phyloP scores from a whole-genome alignment of 2,888 invertebrate species.

The Cynaeus angustus region DNA sequence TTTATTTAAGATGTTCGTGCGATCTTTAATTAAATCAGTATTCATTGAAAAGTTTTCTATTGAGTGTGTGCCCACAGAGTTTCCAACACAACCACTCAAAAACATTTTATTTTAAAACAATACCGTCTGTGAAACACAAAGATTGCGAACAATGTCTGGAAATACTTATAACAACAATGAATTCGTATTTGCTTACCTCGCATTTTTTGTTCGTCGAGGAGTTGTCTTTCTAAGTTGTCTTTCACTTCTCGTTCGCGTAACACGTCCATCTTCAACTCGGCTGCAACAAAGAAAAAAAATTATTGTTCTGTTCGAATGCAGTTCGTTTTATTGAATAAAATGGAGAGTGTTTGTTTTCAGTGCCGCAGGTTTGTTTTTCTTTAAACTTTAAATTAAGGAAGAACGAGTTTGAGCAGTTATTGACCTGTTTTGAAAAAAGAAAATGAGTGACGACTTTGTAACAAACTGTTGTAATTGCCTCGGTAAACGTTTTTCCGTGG shows the following conservation, averaged over 20 bases:
- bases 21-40: constrained; percentile 39
- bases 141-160: constrained; percentile 61
- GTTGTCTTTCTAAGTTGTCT: constrained; percentile 94
- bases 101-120: constrained; percentile 55
- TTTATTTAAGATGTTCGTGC: constrained; percentile 29
- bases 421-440: background rate
- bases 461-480: constrained; percentile 33
- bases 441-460: constrained; percentile 4
- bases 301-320: background rate
- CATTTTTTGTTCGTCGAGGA: constrained; percentile 94
- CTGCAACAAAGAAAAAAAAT: constrained; percentile 78
- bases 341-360: background rate
- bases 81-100: constrained; percentile 37
- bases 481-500: constrained; percentile 29
- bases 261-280: constrained; percentile 97
- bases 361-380: background rate
- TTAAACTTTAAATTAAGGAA: background rate
- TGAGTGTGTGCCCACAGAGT: constrained; percentile 20
- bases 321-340: background rate
- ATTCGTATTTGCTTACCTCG: constrained; percentile 82
- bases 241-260: constrained; percentile 94
- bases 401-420: background rate
- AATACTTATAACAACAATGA: constrained; percentile 43
- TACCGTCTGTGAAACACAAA: constrained; percentile 58
- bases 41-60: constrained; percentile 42